Conservation (phyloP, 2,797 vertebrate genomes). For the Alcedo quadribrachys region DNA sequence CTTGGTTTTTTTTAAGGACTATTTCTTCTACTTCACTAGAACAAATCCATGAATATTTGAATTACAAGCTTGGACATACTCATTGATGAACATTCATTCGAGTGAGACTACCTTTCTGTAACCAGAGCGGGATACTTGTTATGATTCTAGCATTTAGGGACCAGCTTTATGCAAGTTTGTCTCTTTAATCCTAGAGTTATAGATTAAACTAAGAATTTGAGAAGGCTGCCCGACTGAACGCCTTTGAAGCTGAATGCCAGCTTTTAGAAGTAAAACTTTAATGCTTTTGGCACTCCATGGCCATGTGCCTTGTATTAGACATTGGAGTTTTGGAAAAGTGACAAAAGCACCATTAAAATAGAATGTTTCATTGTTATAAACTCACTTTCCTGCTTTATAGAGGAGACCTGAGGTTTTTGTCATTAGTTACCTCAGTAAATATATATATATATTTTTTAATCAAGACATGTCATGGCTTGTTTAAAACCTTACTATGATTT, state of each 20-base stretch:
- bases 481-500: not conserved
- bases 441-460: too few relatives aligned
- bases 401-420: not conserved
- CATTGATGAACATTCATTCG: rapidly evolving
- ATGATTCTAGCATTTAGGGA: not conserved
- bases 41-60: not conserved
- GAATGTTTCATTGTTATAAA: not conserved
- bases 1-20: not conserved
- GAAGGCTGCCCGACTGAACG: not conserved
- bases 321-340: not conserved
- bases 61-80: not conserved
- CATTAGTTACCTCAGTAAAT: too few relatives aligned
- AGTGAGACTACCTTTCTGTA: not conserved
- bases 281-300: not conserved
- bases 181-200: not conserved
- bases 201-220: not conserved
- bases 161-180: not conserved
- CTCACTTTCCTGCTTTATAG: not conserved
- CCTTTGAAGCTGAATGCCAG: not conserved
- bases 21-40: not conserved
- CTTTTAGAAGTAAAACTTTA: not conserved
- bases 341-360: not conserved
- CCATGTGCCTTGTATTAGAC: not conserved
- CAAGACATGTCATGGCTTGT: not conserved
- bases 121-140: not conserved